phyloP scores from a whole-genome alignment of 2,797 vertebrate species.

The Onychomys arenicola region DNA sequence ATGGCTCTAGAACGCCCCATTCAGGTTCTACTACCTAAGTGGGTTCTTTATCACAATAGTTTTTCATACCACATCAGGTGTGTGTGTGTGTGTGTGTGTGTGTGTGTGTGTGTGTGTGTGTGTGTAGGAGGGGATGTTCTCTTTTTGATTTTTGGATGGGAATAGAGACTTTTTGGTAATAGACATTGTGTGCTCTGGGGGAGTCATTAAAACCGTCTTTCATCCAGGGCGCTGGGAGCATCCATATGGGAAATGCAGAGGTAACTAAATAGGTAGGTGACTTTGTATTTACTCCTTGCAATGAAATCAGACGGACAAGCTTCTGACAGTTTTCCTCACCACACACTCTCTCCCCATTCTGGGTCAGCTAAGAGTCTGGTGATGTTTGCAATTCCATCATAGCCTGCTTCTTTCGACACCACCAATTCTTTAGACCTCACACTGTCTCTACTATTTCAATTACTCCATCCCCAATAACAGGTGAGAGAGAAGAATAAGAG shows the following conservation, averaged over 20 bases:
- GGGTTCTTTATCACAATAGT: background rate
- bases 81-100: background rate
- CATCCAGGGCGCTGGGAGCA: background rate
- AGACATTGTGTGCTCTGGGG: background rate
- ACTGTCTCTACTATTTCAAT: constrained; percentile 11
- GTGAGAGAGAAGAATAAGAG: background rate
- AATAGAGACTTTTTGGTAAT: background rate
- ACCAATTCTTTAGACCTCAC: background rate
- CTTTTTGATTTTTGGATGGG: background rate
- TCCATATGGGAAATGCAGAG: background rate
- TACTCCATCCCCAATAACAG: background rate
- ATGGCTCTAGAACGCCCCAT: background rate
- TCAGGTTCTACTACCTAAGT: background rate
- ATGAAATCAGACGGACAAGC: constrained; percentile 36
- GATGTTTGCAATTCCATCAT: background rate
- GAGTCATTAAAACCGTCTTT: background rate
- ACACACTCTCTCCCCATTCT: background rate
- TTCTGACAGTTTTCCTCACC: background rate
- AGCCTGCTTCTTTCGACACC: background rate
- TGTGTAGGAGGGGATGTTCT: background rate
- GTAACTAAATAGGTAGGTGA: background rate
- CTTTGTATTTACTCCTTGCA: background rate
- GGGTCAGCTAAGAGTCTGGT: background rate
- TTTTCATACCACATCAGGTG: background rate
- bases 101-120: background rate